Conservation (phyloP, 2,113 vertebrate species). For the Jaculus jaculus region DNA sequence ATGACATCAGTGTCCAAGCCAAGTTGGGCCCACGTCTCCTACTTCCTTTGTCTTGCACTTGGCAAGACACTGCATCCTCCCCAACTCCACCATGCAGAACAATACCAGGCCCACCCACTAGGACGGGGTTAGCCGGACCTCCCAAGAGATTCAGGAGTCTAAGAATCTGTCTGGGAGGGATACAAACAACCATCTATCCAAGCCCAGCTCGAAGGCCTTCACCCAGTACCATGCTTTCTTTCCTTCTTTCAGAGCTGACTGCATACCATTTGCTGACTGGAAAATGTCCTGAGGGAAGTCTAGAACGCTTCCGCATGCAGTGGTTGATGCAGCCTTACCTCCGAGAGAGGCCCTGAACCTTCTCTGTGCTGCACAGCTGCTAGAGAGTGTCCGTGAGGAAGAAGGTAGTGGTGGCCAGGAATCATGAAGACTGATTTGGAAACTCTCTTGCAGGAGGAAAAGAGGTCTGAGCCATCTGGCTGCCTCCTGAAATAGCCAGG, state of each 20-base stretch:
- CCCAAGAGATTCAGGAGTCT: background rate
- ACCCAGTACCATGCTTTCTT: background rate
- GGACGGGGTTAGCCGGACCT: background rate
- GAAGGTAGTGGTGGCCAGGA: background rate
- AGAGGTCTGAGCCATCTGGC: constrained; percentile 73
- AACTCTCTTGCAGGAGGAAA: constrained; percentile 70
- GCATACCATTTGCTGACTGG: background rate
- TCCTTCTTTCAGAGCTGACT: constrained; percentile 48
- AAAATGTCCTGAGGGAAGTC: constrained; percentile 41
- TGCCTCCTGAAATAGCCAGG: constrained; percentile 26
- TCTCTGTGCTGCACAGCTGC: background rate
- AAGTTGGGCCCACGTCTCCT: background rate
- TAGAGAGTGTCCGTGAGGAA: background rate
- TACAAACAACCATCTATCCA: no score
- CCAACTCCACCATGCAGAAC: background rate
- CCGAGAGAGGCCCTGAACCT: constrained; percentile 38
- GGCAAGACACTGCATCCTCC: background rate
- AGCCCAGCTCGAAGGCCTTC: background rate
- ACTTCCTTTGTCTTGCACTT: background rate
- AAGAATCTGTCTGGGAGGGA: background rate
- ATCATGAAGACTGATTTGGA: constrained; percentile 80
- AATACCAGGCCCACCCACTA: background rate
- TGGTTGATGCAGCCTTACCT: constrained; percentile 21
- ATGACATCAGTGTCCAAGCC: background rate
- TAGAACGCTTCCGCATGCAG: constrained; percentile 13